Percentiles rank a stretch among this genome's conserved stretches.
phyloP scores from a whole-genome alignment of 2,113 vertebrate species.

The Saccopteryx bilineata region DNA sequence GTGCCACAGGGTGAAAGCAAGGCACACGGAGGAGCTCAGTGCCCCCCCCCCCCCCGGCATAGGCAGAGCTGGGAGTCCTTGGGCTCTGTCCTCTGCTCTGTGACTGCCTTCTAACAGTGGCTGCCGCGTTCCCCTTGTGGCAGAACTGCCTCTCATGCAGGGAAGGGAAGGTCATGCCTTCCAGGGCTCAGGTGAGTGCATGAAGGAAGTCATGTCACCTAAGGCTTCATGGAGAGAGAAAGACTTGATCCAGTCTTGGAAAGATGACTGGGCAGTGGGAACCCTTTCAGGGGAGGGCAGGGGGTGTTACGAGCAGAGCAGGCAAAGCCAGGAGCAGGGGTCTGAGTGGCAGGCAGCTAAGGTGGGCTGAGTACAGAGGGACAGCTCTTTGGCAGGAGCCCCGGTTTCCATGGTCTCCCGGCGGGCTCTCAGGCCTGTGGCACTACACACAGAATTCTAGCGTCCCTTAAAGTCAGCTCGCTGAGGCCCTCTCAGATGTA shows the following conservation, averaged over 20 bases:
- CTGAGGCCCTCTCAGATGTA: rapidly evolving
- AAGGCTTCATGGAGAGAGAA: not conserved
- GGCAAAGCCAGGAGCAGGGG: rapidly evolving
- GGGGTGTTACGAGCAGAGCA: rapidly evolving
- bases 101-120: not conserved
- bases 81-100: not conserved
- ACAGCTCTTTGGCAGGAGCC: not conserved
- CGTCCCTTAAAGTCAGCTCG: not conserved
- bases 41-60: too few relatives aligned
- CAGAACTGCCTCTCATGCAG: not conserved
- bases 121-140: not conserved
- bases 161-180: not conserved
- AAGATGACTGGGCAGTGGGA: not conserved
- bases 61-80: not conserved
- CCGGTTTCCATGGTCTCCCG: not conserved
- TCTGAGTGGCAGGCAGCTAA: rapidly evolving
- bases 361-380: not conserved
- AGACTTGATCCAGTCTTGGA: not conserved
- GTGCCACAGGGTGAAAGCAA: not conserved
- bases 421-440: too few relatives aligned
- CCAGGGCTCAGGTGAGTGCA: not conserved
- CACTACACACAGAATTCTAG: not conserved
- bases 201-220: not conserved
- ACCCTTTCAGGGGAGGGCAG: not conserved
- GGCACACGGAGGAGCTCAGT: rapidly evolving